These are phyloP conservation scores for Aproaerema taeniolella DNA, from an alignment of 2,888 invertebrate species.

Conservation along the genomic window DNA sequence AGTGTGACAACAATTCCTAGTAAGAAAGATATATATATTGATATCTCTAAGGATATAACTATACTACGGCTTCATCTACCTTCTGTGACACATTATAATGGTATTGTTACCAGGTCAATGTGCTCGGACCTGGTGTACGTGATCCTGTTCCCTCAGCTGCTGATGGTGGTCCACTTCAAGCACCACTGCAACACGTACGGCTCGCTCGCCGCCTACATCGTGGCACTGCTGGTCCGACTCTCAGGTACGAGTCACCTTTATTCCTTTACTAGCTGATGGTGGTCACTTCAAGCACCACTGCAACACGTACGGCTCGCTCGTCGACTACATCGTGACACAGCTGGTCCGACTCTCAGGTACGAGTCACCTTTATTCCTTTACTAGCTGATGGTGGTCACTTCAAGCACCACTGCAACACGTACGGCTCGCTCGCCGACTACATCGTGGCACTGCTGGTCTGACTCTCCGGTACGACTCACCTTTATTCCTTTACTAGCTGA, in stretches of 20 bases:
- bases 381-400: slow-evolving; percentile 97
- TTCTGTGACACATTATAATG: no score
- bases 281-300: slow-evolving; percentile 96
- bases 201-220: slow-evolving; percentile 91
- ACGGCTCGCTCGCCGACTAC: slow-evolving; percentile 95
- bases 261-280: slow-evolving; percentile 99
- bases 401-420: slow-evolving; percentile 95
- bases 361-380: slow-evolving; percentile 99
- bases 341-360: slow-evolving; percentile 90
- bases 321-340: slow-evolving; percentile 91
- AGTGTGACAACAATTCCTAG: no score
- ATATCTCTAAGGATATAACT: no score
- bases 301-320: slow-evolving; percentile 97
- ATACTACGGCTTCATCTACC: no score
- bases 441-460: slow-evolving; percentile 89
- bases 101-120: slow-evolving; percentile 85
- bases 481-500: slow-evolving; percentile 97
- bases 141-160: slow-evolving; percentile 97
- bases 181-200: slow-evolving; percentile 98
- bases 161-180: slow-evolving; percentile 98
- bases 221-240: slow-evolving; percentile 88
- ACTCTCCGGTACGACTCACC: slow-evolving; percentile 88
- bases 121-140: slow-evolving; percentile 99
- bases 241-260: no score
- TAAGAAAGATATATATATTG: no score